phyloP scores from a whole-genome alignment of 1,140 invertebrate species.

The Leptopilina boulardi region DNA sequence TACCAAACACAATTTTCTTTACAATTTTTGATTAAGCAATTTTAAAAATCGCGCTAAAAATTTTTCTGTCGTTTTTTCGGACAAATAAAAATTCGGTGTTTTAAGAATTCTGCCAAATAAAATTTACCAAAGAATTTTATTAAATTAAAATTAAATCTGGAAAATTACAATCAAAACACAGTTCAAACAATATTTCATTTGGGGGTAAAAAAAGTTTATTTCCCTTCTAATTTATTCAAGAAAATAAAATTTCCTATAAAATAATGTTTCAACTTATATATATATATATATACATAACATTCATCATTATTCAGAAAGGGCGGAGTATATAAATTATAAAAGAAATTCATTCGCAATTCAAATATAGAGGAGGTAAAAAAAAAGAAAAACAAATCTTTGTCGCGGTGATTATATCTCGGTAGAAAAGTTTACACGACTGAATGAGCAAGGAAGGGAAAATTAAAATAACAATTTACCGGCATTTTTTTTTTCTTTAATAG shows the following conservation, averaged over 20 bases:
- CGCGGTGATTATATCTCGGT: slow-evolving; percentile 5
- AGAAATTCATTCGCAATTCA: slow-evolving; percentile 18
- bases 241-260: slow-evolving; percentile 1
- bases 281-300: too few relatives aligned
- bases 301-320: slow-evolving; percentile 17
- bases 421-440: slow-evolving; percentile 10
- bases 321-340: slow-evolving; percentile 14
- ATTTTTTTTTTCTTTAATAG: neutral
- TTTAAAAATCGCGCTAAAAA: too few relatives aligned
- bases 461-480: slow-evolving; percentile 24
- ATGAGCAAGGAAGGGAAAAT: neutral
- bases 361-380: neutral
- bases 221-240: neutral
- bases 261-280: neutral
- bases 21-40: too few relatives aligned
- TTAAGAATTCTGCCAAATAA: too few relatives aligned
- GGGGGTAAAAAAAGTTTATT: neutral
- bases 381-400: neutral
- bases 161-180: too few relatives aligned
- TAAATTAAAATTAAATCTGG: too few relatives aligned
- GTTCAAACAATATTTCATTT: neutral
- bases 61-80: too few relatives aligned
- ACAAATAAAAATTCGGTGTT: too few relatives aligned
- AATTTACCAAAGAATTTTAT: too few relatives aligned
- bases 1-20: too few relatives aligned